Evolutionary conservation across 2,113 vertebrate genomes (phyloP).

Genomic region (Petroica traversi): DNA sequence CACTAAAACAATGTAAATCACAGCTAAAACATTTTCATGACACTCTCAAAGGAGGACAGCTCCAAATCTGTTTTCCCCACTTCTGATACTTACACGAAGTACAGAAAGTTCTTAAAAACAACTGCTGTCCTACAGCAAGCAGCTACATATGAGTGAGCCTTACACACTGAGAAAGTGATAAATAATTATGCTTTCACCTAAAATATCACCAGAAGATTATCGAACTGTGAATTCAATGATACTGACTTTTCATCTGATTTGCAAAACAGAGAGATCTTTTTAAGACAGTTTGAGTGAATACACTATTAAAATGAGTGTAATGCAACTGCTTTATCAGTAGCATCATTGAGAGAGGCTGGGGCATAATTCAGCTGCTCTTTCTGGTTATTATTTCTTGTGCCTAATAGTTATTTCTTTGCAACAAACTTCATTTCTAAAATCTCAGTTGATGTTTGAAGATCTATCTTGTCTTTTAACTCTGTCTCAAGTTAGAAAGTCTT

Average conservation of each 20-base stretch:
- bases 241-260: neutral
- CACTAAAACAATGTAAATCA: neutral
- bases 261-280: neutral
- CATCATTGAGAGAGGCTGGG: neutral
- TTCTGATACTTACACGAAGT: neutral
- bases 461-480: neutral
- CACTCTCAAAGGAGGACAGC: neutral
- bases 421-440: neutral
- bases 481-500: neutral
- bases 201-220: slow-evolving; percentile 1
- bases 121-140: neutral
- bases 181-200: slow-evolving; percentile 28
- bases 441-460: neutral
- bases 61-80: neutral
- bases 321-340: slow-evolving; percentile 27
- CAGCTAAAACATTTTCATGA: neutral
- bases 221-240: neutral
- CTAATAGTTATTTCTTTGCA: neutral
- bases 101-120: neutral
- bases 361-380: neutral
- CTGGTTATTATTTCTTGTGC: neutral
- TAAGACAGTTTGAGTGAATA: neutral
- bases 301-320: neutral
- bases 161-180: neutral
- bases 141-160: neutral